Evolutionary conservation across 2,888 invertebrate species (phyloP), one percentile per base, ranked within the genome.

Genomic region (Panzeria rudis): DNA sequence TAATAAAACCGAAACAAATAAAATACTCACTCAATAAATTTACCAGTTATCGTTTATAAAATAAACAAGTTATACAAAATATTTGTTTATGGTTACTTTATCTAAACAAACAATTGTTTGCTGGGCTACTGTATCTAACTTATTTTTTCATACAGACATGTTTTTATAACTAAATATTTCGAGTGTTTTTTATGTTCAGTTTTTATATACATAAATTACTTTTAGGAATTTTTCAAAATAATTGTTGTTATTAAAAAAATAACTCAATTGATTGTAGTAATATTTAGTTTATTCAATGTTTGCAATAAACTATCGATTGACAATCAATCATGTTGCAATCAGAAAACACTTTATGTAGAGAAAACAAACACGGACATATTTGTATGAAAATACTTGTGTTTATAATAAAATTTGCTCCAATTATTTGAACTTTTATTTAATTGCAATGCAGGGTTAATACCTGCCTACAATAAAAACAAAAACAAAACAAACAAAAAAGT

Each of bases 341-440:
- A 80, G 6, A 71, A 76, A 56, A 71, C 35, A 59, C 44, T 69
- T 64, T 71, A 44, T 59, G 7, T 23, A 59, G 8, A 17, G 32
- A 47, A 47, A 59, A 17, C 56, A 56, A 35, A n/a, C 66, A 32
- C 61, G 35, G 0, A 71, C 32, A 73, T 41, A 20, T 35, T 56
- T 32, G 54, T 32, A 56, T 56, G 47, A 50, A 77, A 50, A 64
- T 15, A 52, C 32, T 83, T 80, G 38, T 50, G 59, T 83, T 83
- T 77, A 61, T 72, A 83, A 83, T 72, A 77, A 77, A 76, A 77
- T 83, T 78, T 85, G 75, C 71, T 75, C 29, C 69, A 82, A 64
- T 82, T 85, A 76, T 82, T 82, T 79, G 52, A 82, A 71, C 64
- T 66, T 85, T 82, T 80, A 78, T 82, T 79, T 73, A 82, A 82